Conservation (phyloP, 30 jellyfish, hydroid and myxozoan genomes). For the Turritopsis dohrnii region DNA sequence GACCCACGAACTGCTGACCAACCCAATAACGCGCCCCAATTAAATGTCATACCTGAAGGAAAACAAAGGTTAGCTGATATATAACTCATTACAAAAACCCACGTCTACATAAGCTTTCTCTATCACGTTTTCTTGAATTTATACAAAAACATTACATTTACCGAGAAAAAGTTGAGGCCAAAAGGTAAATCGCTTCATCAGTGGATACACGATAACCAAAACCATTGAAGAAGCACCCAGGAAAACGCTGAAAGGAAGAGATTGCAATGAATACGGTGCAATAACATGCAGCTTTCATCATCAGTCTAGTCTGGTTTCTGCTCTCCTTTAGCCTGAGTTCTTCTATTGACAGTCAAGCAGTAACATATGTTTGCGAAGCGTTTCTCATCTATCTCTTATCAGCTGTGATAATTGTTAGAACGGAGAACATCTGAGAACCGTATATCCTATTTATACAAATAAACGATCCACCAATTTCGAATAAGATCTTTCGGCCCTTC, state of each 20-base stretch:
- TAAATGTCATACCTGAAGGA: conserved; percentile 66
- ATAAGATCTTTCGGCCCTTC: too few species aligned
- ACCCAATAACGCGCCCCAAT: conserved; percentile 95
- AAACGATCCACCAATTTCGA: too few species aligned
- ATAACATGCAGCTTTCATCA: too few species aligned
- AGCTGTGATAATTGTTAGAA: too few species aligned
- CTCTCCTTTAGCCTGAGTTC: too few species aligned
- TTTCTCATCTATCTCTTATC: too few species aligned
- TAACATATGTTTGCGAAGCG: too few species aligned
- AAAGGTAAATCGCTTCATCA: conserved; percentile 80
- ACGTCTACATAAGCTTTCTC: not conserved
- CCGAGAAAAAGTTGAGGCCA: conserved; percentile 97
- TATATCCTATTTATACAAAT: too few species aligned
- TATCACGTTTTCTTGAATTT: not conserved
- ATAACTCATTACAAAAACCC: not conserved
- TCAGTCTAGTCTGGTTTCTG: too few species aligned
- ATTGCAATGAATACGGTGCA: too few species aligned
- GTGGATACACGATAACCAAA: conserved; percentile 84
- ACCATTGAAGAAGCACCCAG: conserved; percentile 89
- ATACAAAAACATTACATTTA: conserved; percentile 7
- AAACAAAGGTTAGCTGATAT: not conserved
- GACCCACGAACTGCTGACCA: conserved; percentile 86
- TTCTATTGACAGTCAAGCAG: too few species aligned
- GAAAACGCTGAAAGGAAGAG: conserved; percentile 59
- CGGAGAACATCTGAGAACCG: too few species aligned